Evolutionary conservation across 92 coral and sea anemone species (phyloP).

Genomic region (Paragorgia papillata): DNA sequence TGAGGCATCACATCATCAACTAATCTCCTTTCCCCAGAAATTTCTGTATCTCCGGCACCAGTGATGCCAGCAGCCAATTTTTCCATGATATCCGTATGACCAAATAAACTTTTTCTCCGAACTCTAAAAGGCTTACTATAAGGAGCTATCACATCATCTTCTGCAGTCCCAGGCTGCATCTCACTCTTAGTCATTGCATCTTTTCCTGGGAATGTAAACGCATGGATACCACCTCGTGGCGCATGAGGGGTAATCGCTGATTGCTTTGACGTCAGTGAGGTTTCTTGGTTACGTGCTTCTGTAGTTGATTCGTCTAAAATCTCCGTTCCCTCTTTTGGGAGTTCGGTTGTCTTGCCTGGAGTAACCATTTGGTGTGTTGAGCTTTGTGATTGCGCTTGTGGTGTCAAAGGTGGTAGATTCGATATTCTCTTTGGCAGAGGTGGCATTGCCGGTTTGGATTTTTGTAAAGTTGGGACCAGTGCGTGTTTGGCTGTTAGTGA

Average conservation of each 20-base stretch:
- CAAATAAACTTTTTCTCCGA: constrained; percentile 30
- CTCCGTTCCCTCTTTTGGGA: background rate
- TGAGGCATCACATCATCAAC: background rate
- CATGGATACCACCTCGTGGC: background rate
- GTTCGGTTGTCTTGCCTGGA: background rate
- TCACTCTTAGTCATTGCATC: too few species aligned
- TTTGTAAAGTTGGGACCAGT: too few species aligned
- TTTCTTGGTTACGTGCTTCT: too few species aligned
- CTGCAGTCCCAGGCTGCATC: background rate
- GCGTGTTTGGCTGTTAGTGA: too few species aligned
- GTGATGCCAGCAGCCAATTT: constrained; percentile 12
- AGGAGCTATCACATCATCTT: background rate
- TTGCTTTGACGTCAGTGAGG: background rate
- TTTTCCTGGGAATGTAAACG: background rate
- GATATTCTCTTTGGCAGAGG: too few species aligned
- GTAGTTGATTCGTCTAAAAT: too few species aligned
- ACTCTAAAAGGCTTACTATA: constrained; percentile 17
- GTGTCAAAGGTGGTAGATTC: too few species aligned
- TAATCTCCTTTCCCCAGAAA: background rate
- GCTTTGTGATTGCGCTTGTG: too few species aligned
- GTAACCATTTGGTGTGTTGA: background rate
- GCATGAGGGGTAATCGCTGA: background rate
- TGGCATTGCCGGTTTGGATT: too few species aligned
- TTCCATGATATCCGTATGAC: constrained; percentile 12
- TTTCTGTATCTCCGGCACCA: background rate